Base-by-base conservation (phyloP, 2,888 invertebrate species). In the Stenotaenia linearis region DNA sequence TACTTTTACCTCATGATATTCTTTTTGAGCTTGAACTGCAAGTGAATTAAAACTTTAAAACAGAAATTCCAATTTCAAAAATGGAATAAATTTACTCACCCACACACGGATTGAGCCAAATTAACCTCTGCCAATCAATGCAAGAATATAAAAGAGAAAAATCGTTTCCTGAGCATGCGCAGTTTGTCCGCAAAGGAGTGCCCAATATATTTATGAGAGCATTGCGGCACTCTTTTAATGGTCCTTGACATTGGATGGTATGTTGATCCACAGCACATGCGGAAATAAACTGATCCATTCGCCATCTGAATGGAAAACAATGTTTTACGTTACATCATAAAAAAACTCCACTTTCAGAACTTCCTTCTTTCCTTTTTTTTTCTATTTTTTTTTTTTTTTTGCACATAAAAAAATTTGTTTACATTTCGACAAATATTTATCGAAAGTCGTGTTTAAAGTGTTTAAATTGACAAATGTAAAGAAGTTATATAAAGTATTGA, bases 21-120 rank as follows among this genome's bases (percentile, higher is more conserved):
- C 69, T 69, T 69, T 69, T 69, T 69, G 69, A 69, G 69, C 69
- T 69, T 69, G 69, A n/a, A 69, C 69, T 69, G 25, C 2, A 61
- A 6, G 25, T 6, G 61, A 2, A 61, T 21, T 23, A 21, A 56
- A 21, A 12, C 15, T 12, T 12, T 12, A 12, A 12, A 56, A 56
- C 4, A 56, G 21, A 56, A 61, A 61, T n/a, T 56, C 56, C 6
- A 56, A n/a, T 56, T 18, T 18, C 2, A 1, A 9, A 56, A 56
- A 56, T 18, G n/a, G 7, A 32, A 32, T 15, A 45, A 56, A 75
- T 10, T 12, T 25, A 15, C 93, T 91, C 87, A 96, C 96, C 95
- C 83, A 96, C 95, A 86, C 96, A 96, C 78, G 95, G 94, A 86
- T 96, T 96, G 81, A 95, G 91, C 95, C 96, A 96, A 50, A 96